Evolutionary conservation across 2,888 invertebrate species (phyloP).

Genomic region (Sympetrum striolatum): DNA sequence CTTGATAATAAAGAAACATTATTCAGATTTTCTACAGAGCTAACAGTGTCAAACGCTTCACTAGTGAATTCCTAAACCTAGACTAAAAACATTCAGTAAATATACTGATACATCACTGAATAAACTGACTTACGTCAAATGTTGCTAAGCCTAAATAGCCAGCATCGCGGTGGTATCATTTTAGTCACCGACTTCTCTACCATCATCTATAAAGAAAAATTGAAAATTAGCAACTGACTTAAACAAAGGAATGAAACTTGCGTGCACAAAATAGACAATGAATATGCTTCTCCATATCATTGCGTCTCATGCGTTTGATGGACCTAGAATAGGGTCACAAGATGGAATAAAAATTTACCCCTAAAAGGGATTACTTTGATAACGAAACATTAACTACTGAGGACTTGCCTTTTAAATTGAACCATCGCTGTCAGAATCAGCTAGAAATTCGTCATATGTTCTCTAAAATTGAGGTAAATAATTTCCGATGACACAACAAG

Average conservation of each 20-base stretch:
- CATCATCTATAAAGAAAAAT: slow-evolving; percentile 23
- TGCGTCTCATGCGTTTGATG: slow-evolving; percentile 40
- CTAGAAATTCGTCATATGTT: slow-evolving; percentile 46
- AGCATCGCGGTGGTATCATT: slow-evolving; percentile 31
- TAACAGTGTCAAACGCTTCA: background rate
- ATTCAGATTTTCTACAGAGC: background rate
- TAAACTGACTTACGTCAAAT: slow-evolving; percentile 12
- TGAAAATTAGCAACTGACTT: background rate
- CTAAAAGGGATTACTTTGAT: background rate
- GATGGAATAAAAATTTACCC: slow-evolving; percentile 49
- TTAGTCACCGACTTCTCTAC: slow-evolving; percentile 19
- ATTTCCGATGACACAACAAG: slow-evolving; percentile 49
- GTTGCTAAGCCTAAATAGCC: slow-evolving; percentile 28
- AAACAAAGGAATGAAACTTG: background rate
- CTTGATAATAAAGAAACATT: background rate
- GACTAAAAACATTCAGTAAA: background rate
- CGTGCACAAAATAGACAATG: background rate
- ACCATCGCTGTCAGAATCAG: slow-evolving; percentile 44
- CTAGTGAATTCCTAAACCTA: background rate
- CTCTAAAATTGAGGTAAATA: slow-evolving; percentile 33
- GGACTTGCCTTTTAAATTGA: slow-evolving; percentile 45
- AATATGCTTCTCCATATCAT: slow-evolving; percentile 24
- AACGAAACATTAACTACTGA: background rate
- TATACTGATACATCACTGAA: background rate
- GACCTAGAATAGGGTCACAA: slow-evolving; percentile 50